Conservation (phyloP, 2,888 invertebrate species). For the Agonopterix alstromeriana region DNA sequence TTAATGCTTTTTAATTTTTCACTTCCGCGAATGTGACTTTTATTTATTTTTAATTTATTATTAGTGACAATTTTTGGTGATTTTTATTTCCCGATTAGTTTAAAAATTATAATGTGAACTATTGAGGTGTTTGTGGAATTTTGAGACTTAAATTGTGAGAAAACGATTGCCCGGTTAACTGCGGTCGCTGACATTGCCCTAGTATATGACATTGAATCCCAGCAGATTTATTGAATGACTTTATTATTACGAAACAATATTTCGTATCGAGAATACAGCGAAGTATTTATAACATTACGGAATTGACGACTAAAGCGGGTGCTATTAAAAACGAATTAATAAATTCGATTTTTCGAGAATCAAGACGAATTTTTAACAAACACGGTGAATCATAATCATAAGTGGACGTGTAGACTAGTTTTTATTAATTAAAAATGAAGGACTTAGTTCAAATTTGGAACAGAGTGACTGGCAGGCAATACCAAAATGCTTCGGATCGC, state of each 20-base stretch:
- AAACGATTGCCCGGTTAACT: neutral
- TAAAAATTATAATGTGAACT: neutral
- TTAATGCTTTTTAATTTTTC: neutral
- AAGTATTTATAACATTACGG: neutral
- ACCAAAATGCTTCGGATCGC: constrained; percentile 61
- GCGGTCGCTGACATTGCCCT: constrained; percentile 6
- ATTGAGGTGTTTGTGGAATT: neutral
- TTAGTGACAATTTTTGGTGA: neutral
- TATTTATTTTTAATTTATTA: too few species aligned
- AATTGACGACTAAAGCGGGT: constrained; percentile 12
- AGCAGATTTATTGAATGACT: constrained; percentile 7
- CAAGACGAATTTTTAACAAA: constrained; percentile 6
- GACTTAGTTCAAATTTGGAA: constrained; percentile 79
- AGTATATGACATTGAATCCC: constrained; percentile 13
- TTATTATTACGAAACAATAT: too few species aligned
- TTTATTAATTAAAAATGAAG: constrained; percentile 68
- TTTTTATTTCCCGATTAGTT: neutral
- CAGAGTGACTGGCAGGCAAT: constrained; percentile 68
- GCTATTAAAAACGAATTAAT: constrained; percentile 26
- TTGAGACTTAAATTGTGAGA: too few species aligned
- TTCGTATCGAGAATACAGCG: too few species aligned
- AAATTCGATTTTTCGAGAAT: constrained; percentile 18
- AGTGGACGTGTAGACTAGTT: neutral
- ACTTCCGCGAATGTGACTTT: too few species aligned
- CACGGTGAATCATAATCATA: neutral